Base-by-base conservation (phyloP, 1,140 invertebrate species). In the Drosophila sproati region DNA sequence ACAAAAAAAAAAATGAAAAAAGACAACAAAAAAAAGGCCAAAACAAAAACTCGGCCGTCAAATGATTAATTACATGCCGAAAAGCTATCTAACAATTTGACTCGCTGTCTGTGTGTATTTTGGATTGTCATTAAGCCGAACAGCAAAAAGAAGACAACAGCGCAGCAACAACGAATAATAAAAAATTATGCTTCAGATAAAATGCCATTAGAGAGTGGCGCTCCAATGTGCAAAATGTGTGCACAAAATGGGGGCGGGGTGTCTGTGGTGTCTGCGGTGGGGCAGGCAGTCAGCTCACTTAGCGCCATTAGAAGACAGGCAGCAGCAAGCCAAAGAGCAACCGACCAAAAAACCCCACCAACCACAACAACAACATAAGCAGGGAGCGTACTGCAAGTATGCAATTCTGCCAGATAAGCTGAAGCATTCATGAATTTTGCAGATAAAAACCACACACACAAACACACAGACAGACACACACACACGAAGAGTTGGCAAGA, bases 121-220 rank as follows among this genome's bases (percentile, higher is more conserved):
- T 51, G 80, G 79, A 71, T 88, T 87, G 85, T 89, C 85, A 89
- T 89, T 89, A 89, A 89, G 77, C 82, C 80, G 20, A 52, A 5
- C 43, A 39, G 28, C 62, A 43, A 72, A 62, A 78, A 64, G 45
- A 59, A 59, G 20, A 20, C 20, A 20, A 20, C 20, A 20, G 20
- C 20, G 20, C 64, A 78, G 54, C 34, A 83, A 73, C 66, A 60
- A 75, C 72, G 80, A 71, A 88, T 89, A 88, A 88, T 85, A 90
- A 90, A 89, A 88, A 88, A 90, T 85, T 89, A 89, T 89, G 86
- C 85, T 75, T 85, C 85, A 90, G 85, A 89, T 89, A 90, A 89
- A 89, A 89, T 89, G 85, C 85, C 81, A 89, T 89, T 89, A 89
- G 86, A 87, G 82, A 67, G 63, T 72, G 75, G 43, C 52, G 54